These are phyloP conservation scores for Illadopsis cleaveri DNA, from an alignment of 2,113 vertebrate genomes.

Conservation along the genomic window DNA sequence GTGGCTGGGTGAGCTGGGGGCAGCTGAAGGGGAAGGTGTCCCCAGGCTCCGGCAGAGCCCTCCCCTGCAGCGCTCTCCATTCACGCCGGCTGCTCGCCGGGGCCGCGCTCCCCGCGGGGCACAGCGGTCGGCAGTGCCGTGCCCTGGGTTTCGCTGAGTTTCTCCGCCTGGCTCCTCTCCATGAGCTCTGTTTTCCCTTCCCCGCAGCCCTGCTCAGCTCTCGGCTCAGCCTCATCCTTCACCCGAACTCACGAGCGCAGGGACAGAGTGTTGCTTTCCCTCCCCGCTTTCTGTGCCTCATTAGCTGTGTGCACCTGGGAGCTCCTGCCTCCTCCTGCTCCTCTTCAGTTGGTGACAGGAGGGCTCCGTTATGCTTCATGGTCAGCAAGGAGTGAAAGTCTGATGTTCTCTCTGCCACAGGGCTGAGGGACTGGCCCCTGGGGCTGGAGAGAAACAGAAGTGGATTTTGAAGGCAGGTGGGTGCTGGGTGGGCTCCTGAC, in stretches of 20 bases:
- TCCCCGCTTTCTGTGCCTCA: neutral
- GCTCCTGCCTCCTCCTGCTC: neutral
- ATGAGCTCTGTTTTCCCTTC: neutral
- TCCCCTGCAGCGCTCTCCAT: neutral
- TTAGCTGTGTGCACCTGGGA: neutral
- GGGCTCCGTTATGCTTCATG: neutral
- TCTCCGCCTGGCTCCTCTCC: neutral
- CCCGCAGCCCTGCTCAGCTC: neutral
- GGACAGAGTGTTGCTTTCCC: neutral
- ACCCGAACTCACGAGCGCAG: neutral
- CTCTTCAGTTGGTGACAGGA: neutral
- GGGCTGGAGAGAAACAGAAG: neutral
- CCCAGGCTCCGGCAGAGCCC: neutral
- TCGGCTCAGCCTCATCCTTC: slow-evolving; percentile 1
- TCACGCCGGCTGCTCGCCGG: neutral
- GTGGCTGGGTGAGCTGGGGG: neutral
- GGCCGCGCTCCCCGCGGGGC: neutral
- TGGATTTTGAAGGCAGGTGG: neutral
- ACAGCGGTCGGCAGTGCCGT: neutral
- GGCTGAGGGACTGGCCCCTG: neutral
- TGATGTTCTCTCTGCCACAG: neutral
- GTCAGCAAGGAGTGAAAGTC: neutral
- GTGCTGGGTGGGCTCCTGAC: neutral
- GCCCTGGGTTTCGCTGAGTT: neutral
- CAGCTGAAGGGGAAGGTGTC: neutral